Percentiles rank a stretch among this genome's conserved stretches.
These are phyloP conservation scores for Pterocles gutturalis DNA, from an alignment of 2,113 vertebrate genomes.

Conservation along the genomic window DNA sequence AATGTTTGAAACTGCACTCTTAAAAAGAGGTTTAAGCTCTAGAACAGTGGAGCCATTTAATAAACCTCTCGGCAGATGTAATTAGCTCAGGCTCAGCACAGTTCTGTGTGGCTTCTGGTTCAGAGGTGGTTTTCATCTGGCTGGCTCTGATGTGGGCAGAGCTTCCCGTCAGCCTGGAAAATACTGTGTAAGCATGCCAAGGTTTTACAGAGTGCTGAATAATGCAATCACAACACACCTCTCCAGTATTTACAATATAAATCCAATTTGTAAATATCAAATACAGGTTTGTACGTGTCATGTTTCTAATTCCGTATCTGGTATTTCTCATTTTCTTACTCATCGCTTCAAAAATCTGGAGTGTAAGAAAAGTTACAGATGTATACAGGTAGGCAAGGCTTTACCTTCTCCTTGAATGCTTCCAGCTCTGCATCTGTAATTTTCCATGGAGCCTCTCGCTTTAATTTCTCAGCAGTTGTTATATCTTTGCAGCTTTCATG, in stretches of 20 bases:
- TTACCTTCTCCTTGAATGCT: constrained; percentile 93
- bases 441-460: constrained; percentile 90
- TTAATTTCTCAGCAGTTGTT: constrained; percentile 86
- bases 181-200: background rate
- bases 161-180: background rate
- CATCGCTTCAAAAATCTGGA: constrained; percentile 15
- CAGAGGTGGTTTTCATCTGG: constrained; percentile 7
- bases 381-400: background rate
- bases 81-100: background rate
- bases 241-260: background rate
- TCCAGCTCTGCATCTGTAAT: constrained; percentile 93
- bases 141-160: constrained; percentile 11
- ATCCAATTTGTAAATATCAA: constrained; percentile 24
- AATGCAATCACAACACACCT: background rate
- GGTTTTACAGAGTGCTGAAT: background rate
- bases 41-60: background rate
- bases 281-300: background rate
- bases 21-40: background rate
- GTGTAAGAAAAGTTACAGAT: constrained; percentile 5
- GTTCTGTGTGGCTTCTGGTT: background rate
- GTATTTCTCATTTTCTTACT: constrained; percentile 18
- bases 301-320: background rate
- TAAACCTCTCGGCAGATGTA: background rate
- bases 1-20: background rate
- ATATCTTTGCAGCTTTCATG: constrained; percentile 88